These are phyloP conservation scores for Pogonocherus hispidulus DNA, from an alignment of 2,888 invertebrate species.

Conservation along the genomic window DNA sequence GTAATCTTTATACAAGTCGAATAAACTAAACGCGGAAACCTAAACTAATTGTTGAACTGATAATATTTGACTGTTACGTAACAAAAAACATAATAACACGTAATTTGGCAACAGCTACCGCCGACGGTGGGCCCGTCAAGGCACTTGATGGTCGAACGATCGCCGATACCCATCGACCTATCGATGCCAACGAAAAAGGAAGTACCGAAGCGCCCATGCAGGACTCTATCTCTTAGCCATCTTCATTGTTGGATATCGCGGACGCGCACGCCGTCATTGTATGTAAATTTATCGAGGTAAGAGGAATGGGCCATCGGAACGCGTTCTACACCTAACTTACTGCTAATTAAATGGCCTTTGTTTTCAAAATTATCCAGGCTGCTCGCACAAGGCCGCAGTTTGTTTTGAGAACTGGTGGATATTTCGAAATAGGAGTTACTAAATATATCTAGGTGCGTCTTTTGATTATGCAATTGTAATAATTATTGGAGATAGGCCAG, in stretches of 20 bases:
- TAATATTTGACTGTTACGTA: neutral
- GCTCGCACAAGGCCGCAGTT: constrained; percentile 6
- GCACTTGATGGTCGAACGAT: neutral
- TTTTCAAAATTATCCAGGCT: constrained; percentile 21
- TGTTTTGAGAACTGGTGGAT: neutral
- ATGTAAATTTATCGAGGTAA: constrained; percentile 44
- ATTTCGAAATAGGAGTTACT: neutral
- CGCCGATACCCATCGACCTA: neutral
- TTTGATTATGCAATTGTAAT: too few species aligned
- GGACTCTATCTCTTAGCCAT: constrained; percentile 38
- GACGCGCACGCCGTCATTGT: constrained; percentile 40
- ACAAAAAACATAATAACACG: neutral
- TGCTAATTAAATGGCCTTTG: constrained; percentile 36
- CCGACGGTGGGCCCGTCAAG: neutral
- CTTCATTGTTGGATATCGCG: constrained; percentile 40
- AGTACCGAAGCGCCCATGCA: constrained; percentile 23
- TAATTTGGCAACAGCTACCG: neutral
- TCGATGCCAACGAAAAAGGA: constrained; percentile 24
- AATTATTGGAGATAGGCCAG: too few species aligned
- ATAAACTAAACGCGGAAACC: neutral
- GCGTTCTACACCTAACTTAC: constrained; percentile 26
- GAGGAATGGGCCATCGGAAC: constrained; percentile 34
- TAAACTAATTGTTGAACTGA: neutral
- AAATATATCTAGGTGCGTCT: too few species aligned
- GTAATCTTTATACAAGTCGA: too few species aligned